phyloP scores from a whole-genome alignment of 2,113 vertebrate genomes.

The Corydoras sp. region DNA sequence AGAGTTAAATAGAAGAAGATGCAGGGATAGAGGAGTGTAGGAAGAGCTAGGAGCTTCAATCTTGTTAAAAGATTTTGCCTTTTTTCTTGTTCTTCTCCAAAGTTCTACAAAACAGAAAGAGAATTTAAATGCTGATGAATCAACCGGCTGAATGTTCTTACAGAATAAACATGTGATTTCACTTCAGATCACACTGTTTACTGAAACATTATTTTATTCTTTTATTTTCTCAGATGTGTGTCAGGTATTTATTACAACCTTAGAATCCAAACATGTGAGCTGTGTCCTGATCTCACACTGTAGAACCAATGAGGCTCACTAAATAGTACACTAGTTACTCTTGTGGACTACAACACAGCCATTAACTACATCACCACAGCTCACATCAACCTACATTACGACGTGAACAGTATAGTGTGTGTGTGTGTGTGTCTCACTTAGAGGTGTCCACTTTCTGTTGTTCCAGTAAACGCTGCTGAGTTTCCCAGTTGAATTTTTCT shows the following conservation, averaged over 20 bases:
- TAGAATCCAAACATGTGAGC: too few species aligned
- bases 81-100: slow-evolving; percentile 81
- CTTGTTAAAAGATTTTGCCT: slow-evolving; percentile 69
- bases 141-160: too few species aligned
- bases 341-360: too few species aligned
- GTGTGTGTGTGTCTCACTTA: slow-evolving; percentile 30
- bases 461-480: slow-evolving; percentile 71
- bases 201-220: too few species aligned
- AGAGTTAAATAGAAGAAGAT: slow-evolving; percentile 27
- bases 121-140: background rate
- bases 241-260: too few species aligned
- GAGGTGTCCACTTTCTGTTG: slow-evolving; percentile 75
- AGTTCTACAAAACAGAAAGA: slow-evolving; percentile 55
- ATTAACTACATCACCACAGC: too few species aligned
- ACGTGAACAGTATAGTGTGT: background rate
- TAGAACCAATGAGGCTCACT: too few species aligned
- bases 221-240: too few species aligned
- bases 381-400: too few species aligned
- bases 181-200: too few species aligned
- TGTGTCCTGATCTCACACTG: too few species aligned
- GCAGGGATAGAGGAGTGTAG: slow-evolving; percentile 23
- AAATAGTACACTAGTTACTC: too few species aligned
- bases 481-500: slow-evolving; percentile 70
- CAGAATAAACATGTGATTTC: background rate
- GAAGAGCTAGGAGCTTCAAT: background rate